These are phyloP conservation scores for Stylophora pistillata DNA, from an alignment of 64 coral and sea anemone genomes.

Conservation along the genomic window DNA sequence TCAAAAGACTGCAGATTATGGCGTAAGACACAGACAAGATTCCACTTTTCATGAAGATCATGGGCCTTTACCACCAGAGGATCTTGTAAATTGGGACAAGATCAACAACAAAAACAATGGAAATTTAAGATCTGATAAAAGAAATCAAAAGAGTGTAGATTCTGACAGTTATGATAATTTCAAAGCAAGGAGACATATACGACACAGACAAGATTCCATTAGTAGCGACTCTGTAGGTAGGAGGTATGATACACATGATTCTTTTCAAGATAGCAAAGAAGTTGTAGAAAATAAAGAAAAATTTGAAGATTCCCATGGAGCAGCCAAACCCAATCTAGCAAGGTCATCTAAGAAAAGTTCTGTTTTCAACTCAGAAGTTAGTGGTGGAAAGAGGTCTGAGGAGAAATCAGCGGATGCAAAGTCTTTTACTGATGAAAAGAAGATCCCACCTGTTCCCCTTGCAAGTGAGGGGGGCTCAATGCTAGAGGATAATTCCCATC, in stretches of 20 bases:
- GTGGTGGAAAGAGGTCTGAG: background rate
- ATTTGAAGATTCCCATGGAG: background rate
- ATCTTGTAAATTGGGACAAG: constrained; percentile 43
- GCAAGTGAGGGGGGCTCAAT: background rate
- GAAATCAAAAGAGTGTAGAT: constrained; percentile 3
- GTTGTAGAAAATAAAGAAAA: constrained; percentile 36
- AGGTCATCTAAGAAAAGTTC: background rate
- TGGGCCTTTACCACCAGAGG: constrained; percentile 32
- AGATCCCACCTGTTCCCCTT: constrained; percentile 12
- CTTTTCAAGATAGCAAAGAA: constrained; percentile 18
- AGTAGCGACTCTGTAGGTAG: background rate
- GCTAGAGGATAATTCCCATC: background rate
- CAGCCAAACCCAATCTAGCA: background rate
- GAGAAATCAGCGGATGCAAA: background rate
- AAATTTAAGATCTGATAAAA: background rate
- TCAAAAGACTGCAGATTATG: constrained; percentile 12
- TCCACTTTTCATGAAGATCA: background rate
- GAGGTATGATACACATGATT: constrained; percentile 39
- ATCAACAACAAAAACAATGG: constrained; percentile 29
- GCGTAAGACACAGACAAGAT: no score
- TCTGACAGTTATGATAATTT: constrained; percentile 42
- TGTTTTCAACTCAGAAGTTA: constrained; percentile 25
- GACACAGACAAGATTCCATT: constrained; percentile 6
- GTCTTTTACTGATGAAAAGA: background rate
- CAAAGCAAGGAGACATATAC: constrained; percentile 21